phyloP scores from a whole-genome alignment of 1,140 invertebrate genomes.

The Littorina saxatilis region DNA sequence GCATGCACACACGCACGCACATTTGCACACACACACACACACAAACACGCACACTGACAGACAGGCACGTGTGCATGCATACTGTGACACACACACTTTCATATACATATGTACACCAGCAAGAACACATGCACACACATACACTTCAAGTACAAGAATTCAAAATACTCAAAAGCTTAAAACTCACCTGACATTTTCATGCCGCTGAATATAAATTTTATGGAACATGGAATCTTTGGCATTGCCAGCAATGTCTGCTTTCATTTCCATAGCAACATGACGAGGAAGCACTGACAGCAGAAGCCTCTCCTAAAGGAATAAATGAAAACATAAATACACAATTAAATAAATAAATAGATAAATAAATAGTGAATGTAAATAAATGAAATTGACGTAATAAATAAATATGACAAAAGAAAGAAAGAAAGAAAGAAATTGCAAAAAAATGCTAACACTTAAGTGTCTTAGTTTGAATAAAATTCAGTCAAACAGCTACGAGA shows the following conservation, averaged over 20 bases:
- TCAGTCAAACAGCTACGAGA: no score
- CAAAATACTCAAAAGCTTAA: no score
- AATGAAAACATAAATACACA: no score
- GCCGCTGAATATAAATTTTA: slow-evolving; percentile 74
- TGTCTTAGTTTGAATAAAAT: no score
- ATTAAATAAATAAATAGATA: no score
- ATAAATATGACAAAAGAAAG: no score
- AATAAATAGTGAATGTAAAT: no score
- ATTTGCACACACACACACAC: no score
- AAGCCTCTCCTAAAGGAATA: slow-evolving; percentile 66
- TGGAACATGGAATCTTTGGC: slow-evolving; percentile 85
- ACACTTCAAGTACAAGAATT: no score
- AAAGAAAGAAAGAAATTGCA: no score
- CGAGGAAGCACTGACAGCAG: slow-evolving; percentile 73
- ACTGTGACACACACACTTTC: neutral
- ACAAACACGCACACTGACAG: neutral
- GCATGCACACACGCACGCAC: neutral
- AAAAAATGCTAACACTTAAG: no score
- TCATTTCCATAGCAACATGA: slow-evolving; percentile 76
- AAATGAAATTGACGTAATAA: no score
- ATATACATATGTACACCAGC: neutral
- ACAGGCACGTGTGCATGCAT: neutral
- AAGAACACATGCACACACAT: neutral
- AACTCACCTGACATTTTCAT: slow-evolving; percentile 73
- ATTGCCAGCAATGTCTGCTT: slow-evolving; percentile 83